Conservation (phyloP, 2,888 invertebrate species). For the Nomada ferruginata region DNA sequence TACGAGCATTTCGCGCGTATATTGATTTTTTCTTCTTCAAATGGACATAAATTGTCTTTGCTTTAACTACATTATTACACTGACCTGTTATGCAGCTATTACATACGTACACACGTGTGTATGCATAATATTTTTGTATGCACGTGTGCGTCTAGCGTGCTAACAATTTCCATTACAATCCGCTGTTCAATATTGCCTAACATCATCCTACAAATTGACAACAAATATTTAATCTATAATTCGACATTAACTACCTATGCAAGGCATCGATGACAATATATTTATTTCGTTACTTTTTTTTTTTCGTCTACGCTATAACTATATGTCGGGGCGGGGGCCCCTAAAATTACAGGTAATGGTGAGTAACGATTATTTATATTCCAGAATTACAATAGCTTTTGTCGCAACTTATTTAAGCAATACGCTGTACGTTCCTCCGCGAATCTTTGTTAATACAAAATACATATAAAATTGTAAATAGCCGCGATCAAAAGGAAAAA, state of each 20-base stretch:
- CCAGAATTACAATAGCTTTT: conserved; percentile 36
- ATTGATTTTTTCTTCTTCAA: conserved; percentile 18
- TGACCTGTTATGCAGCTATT: conserved; percentile 60
- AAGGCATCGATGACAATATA: conserved; percentile 79
- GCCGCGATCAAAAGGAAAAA: conserved; percentile 67
- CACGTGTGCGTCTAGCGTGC: conserved; percentile 55
- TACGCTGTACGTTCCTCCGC: conserved; percentile 20
- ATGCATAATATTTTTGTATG: conserved; percentile 44
- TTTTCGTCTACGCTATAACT: conserved; percentile 57
- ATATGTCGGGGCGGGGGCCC: conserved; percentile 73
- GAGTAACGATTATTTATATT: conserved; percentile 35
- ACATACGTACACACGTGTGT: conserved; percentile 51
- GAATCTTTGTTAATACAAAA: conserved; percentile 69
- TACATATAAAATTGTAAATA: conserved; percentile 77
- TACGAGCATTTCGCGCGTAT: conserved; percentile 41
- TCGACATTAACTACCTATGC: conserved; percentile 75
- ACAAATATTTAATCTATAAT: conserved; percentile 73
- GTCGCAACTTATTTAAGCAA: conserved; percentile 60
- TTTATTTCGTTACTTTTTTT: conserved; percentile 61
- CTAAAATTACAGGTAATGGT: conserved; percentile 49
- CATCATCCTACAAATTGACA: conserved; percentile 73
- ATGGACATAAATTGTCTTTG: conserved; percentile 41
- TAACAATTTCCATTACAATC: conserved; percentile 67
- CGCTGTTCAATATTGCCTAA: conserved; percentile 63
- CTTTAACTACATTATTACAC: conserved; percentile 57